Evolutionary conservation across 2,113 vertebrate species (phyloP).

Genomic region (Chloropsis cyanopogon): DNA sequence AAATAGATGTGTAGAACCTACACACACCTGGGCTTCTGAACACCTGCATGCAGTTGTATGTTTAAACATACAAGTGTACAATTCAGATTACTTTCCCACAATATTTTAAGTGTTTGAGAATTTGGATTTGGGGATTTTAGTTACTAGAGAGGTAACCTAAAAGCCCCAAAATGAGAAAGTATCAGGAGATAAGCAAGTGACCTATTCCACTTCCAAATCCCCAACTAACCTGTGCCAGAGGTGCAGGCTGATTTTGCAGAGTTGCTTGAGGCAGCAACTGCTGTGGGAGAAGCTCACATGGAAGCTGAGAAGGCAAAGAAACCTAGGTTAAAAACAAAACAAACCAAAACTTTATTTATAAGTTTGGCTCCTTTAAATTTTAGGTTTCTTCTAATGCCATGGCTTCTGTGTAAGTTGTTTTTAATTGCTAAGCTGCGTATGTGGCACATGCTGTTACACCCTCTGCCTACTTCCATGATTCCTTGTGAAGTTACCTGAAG

Average conservation of each 20-base stretch:
- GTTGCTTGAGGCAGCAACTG: constrained; percentile 69
- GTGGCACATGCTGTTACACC: neutral
- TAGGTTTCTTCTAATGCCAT: neutral
- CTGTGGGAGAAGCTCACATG: constrained; percentile 71
- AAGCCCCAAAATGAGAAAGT: neutral
- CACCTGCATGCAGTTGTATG: neutral
- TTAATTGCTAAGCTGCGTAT: neutral
- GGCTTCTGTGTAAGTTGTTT: neutral
- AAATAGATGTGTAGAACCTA: neutral
- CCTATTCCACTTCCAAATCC: neutral
- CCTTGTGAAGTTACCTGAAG: constrained; percentile 65
- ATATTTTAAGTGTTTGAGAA: neutral
- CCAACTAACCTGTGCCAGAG: constrained; percentile 74
- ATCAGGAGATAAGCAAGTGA: neutral
- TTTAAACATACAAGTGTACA: neutral
- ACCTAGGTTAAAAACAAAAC: constrained; percentile 45
- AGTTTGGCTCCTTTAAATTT: neutral
- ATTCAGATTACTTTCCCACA: neutral
- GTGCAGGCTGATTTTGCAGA: constrained; percentile 62
- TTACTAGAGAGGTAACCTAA: neutral
- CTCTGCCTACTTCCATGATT: neutral
- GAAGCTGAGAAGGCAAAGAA: constrained; percentile 59
- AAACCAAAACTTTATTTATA: neutral
- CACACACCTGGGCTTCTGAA: neutral
- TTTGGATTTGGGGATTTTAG: neutral